These are phyloP conservation scores for Alouatta caraya DNA, from an alignment of 2,797 vertebrate species.

Conservation along the genomic window DNA sequence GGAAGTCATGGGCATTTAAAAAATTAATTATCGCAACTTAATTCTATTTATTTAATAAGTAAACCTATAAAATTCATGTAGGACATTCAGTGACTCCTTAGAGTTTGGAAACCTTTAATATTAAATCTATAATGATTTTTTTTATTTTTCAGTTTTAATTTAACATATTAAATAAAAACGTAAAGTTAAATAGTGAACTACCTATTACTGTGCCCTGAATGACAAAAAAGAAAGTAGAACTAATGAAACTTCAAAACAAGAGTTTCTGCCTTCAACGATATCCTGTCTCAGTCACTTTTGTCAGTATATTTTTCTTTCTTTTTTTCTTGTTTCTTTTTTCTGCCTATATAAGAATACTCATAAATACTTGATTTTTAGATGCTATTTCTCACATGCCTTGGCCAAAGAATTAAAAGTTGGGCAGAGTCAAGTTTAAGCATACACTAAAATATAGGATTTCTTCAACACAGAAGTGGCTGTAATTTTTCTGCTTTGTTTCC, in stretches of 20 bases:
- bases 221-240: conserved; percentile 12
- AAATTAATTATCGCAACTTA: conserved; percentile 14
- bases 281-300: not conserved
- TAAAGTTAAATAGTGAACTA: not conserved
- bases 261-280: conserved; percentile 5
- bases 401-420: conserved; percentile 31
- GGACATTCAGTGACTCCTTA: conserved; percentile 1
- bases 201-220: not conserved
- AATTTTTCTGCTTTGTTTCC: conserved; percentile 17
- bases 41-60: conserved; percentile 50
- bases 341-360: not conserved
- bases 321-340: not conserved
- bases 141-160: conserved; percentile 31
- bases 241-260: conserved; percentile 30
- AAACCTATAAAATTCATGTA: conserved; percentile 31
- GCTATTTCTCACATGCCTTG: not conserved
- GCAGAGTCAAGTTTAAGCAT: conserved; percentile 1
- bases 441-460: not conserved
- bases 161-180: not conserved
- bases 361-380: not conserved
- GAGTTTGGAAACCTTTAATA: not conserved
- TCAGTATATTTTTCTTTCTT: not conserved
- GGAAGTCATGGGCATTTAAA: not conserved
- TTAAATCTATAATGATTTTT: conserved; percentile 45
- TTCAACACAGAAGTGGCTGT: not conserved